Conservation (phyloP, 2,113 vertebrate species). For the Myotis yumanensis region DNA sequence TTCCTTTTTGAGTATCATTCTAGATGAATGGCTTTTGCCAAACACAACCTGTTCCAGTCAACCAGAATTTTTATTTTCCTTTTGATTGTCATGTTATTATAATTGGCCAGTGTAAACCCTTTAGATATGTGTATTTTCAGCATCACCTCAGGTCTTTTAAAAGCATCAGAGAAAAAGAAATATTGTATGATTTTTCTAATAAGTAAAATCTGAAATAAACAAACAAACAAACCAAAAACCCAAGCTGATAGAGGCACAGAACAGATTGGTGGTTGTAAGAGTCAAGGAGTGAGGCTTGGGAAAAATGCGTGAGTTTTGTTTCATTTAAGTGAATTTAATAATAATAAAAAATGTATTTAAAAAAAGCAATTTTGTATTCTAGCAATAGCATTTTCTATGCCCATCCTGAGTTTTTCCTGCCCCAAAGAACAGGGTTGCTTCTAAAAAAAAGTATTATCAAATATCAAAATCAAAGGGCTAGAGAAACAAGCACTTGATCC, state of each 20-base stretch:
- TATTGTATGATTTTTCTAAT: too few relatives aligned
- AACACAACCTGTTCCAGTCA: not conserved
- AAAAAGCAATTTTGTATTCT: not conserved
- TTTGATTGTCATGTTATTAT: not conserved
- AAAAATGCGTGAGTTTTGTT: not conserved
- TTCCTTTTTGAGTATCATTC: not conserved
- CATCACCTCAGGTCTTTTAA: not conserved
- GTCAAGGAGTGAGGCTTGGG: not conserved
- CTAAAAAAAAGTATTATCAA: slow-evolving; percentile 1
- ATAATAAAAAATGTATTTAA: not conserved
- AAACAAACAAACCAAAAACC: too few relatives aligned
- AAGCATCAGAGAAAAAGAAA: not conserved
- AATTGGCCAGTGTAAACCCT: not conserved
- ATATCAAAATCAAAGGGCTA: not conserved
- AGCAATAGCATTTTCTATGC: not conserved
- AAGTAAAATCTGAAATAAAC: not conserved
- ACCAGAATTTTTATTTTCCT: not conserved
- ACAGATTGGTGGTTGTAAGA: not conserved
- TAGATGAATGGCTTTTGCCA: not conserved
- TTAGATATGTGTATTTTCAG: not conserved
- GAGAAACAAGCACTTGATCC: not conserved
- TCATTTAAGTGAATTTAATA: not conserved
- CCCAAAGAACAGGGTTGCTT: not conserved
- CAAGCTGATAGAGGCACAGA: not conserved
- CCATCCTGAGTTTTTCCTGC: not conserved